phyloP scores from a whole-genome alignment of 1,140 invertebrate genomes.

The Lucilia cuprina region DNA sequence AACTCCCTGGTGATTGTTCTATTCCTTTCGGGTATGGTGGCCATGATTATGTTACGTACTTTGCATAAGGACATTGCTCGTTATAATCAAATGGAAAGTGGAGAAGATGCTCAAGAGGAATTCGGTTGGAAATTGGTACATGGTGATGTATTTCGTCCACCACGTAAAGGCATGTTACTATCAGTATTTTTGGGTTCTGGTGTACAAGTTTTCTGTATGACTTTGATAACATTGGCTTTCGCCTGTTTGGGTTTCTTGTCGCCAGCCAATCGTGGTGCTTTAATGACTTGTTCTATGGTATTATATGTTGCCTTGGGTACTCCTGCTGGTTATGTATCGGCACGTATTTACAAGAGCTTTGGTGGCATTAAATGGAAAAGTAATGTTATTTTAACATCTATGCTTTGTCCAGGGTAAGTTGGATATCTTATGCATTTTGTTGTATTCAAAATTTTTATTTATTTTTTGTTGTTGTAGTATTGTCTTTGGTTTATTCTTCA shows the following conservation, averaged over 20 bases:
- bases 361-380: conserved; percentile 98
- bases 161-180: conserved; percentile 95
- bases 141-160: conserved; percentile 93
- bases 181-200: conserved; percentile 95
- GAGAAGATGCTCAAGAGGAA: conserved; percentile 96
- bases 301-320: conserved; percentile 95
- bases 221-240: conserved; percentile 85
- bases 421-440: not conserved
- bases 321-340: conserved; percentile 94
- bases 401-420: conserved; percentile 90
- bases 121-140: conserved; percentile 99
- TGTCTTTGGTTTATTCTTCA: conserved; percentile 94
- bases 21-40: conserved; percentile 97
- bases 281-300: conserved; percentile 98
- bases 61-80: conserved; percentile 98
- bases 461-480: conserved; percentile 72
- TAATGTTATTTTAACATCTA: conserved; percentile 94
- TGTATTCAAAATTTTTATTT: not conserved
- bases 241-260: conserved; percentile 98
- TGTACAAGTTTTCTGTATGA: conserved; percentile 86
- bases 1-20: conserved; percentile 90
- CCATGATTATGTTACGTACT: conserved; percentile 97
- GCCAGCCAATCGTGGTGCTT: conserved; percentile 95
- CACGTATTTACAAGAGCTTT: conserved; percentile 97
- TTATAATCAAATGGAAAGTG: conserved; percentile 96